A percentile compares a stretch with the other conserved stretches of the same genome.
Evolutionary conservation across 2,113 vertebrate genomes (phyloP).

Genomic region (Xenopus tropicalis): UCB_Xtro_10.0 CM004445.2:48918001-48918500

Average conservation of each 20-base stretch:
- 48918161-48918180: conserved; percentile 26
- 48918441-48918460: no score
- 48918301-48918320: no score
- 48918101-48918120: conserved; percentile 53
- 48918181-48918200: not conserved
- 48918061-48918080: conserved; percentile 53
- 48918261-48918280: conserved; percentile 65
- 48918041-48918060: conserved; percentile 52
- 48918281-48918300: conserved; percentile 54
- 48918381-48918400: no score
- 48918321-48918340: no score
- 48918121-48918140: conserved; percentile 46
- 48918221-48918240: conserved; percentile 70
- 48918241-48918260: conserved; percentile 71
- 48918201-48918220: conserved; percentile 38
- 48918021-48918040: conserved; percentile 41
- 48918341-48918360: no score
- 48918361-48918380: no score
- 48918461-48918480: no score
- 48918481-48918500: no score
- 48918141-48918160: conserved; percentile 62
- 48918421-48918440: no score
- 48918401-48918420: no score
- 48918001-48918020: conserved; percentile 48
- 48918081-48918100: conserved; percentile 52